Base-by-base conservation (phyloP, 2,888 invertebrate genomes). In the Nemurella pictetii region DNA sequence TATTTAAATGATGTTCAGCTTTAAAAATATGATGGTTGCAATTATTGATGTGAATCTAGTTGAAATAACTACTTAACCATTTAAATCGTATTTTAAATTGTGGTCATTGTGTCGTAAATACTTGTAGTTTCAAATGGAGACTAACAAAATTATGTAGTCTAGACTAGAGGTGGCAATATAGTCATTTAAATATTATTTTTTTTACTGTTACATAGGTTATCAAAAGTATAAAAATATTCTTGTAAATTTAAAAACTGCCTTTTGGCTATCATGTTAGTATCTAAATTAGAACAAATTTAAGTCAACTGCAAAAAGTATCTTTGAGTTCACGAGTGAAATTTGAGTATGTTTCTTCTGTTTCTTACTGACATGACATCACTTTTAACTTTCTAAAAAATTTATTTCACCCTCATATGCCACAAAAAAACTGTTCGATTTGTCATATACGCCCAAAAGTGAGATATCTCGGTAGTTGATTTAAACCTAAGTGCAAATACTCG, bases 1-100 rank as follows among this genome's bases (percentile, higher is more conserved):
- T 78, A 78, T 78, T 9, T 78, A 29, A 28, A 30, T 29, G 28
- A 78, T 78, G 30, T 78, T 78, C n/a, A 78, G 28, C 28, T 78
- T 78, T 78, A 29, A 78, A 78, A 78, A 29, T 29, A 29, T 78
- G 78, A 78, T 28, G 78, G 30, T 78, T 78, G 78, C 28, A 1
- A 78, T 29, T 78, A 3, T 55, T 9, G 12, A 29, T 27, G 29
- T 29, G 75, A 26, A 75, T 29, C 28, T 75, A 20, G 15, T 29
- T 75, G 12, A 55, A 55, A 55, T 55, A 55, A 75, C 4, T 28
- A 75, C 25, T n/a, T 75, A 28, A 75, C 27, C 29, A 29, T 75
- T 75, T 27, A 26, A 75, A 28, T 28, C 3, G 15, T 25, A 74
- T 74, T n/a, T 74, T 74, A 7, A 74, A 74, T 32, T 32, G 32